phyloP scores from a whole-genome alignment of 2,888 invertebrate genomes.

The Tetropium fuscum region DNA sequence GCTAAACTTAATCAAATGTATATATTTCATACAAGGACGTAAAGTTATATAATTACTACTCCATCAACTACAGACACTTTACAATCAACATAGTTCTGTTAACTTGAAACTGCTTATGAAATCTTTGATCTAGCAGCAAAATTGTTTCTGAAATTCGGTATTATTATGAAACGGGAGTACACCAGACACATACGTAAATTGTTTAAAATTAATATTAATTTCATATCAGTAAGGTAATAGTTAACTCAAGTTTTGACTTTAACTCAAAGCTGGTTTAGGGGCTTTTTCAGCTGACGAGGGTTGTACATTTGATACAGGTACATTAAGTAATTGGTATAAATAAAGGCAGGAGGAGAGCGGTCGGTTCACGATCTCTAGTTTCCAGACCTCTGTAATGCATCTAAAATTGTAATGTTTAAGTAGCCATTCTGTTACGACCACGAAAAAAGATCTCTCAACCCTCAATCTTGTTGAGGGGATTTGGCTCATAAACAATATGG shows the following conservation, averaged over 20 bases:
- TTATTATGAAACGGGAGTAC: constrained; percentile 21
- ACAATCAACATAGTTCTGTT: constrained; percentile 20
- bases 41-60: constrained; percentile 16
- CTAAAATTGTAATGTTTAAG: too few species aligned
- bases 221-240: background rate
- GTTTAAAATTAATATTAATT: constrained; percentile 26
- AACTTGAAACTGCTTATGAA: constrained; percentile 21
- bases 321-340: too few species aligned
- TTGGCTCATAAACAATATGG: too few species aligned
- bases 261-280: background rate
- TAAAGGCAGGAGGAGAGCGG: too few species aligned
- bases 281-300: too few species aligned
- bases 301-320: too few species aligned
- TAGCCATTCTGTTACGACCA: too few species aligned
- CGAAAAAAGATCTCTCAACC: too few species aligned
- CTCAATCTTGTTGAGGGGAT: too few species aligned
- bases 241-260: constrained; percentile 2
- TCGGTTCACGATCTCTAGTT: too few species aligned
- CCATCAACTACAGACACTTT: constrained; percentile 26
- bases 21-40: constrained; percentile 39
- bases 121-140: constrained; percentile 26
- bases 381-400: too few species aligned
- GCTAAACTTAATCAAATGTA: constrained; percentile 46
- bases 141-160: constrained; percentile 19
- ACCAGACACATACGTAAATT: constrained; percentile 14